A percentile compares a stretch with the other conserved stretches of the same genome.
Evolutionary conservation across 2,888 invertebrate genomes (phyloP).

Genomic region (Sepiola atlantica): DNA sequence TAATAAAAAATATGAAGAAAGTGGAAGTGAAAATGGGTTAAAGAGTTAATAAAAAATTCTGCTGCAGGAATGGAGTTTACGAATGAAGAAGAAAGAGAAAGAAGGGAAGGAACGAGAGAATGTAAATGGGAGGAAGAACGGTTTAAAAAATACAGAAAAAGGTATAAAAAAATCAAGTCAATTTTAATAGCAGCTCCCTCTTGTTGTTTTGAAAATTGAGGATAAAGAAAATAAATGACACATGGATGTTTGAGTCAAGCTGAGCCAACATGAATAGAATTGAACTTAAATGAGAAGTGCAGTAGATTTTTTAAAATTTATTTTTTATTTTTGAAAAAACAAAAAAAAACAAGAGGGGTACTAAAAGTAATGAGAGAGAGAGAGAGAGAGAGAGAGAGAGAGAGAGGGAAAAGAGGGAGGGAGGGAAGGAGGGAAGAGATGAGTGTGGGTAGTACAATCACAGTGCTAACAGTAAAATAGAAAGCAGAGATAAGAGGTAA

Average conservation of each 20-base stretch:
- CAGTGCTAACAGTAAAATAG: not conserved
- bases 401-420: not conserved
- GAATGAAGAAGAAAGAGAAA: not conserved
- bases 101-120: not conserved
- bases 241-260: conserved; percentile 20
- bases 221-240: not conserved
- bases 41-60: not conserved
- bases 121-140: not conserved
- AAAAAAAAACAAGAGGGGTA: no score
- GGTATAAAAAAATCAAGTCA: not conserved
- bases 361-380: not conserved
- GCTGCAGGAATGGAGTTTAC: not conserved
- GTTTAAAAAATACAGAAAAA: not conserved
- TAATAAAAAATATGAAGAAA: not conserved
- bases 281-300: not conserved
- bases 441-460: not conserved
- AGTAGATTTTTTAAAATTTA: not conserved
- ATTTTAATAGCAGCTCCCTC: not conserved
- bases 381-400: not conserved
- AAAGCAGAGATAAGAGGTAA: not conserved
- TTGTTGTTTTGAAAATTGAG: not conserved
- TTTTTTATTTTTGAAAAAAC: not conserved
- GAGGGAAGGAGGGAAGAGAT: not conserved
- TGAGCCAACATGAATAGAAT: not conserved
- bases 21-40: not conserved